Conservation (phyloP, 2,888 invertebrate genomes). For the Dasypolia templi region DNA sequence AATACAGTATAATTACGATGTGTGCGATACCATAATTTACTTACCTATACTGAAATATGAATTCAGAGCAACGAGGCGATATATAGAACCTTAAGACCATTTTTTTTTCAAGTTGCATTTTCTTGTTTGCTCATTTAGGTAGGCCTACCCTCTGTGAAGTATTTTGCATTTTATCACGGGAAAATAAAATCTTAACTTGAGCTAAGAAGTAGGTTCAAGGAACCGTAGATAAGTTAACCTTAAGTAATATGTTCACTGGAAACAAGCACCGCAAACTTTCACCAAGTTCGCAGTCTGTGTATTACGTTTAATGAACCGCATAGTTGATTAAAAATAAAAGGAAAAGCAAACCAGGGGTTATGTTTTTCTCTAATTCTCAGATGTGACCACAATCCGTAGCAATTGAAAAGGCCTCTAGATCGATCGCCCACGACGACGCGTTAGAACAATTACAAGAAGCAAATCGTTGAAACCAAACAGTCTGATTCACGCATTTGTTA, state of each 20-base stretch:
- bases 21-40: background rate
- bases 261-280: background rate
- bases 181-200: background rate
- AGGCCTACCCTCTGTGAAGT: background rate
- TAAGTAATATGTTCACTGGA: background rate
- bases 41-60: background rate
- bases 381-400: background rate
- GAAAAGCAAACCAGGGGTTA: background rate
- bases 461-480: constrained; percentile 5
- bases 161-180: background rate
- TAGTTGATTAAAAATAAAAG: background rate
- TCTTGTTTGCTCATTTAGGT: background rate
- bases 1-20: no score
- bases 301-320: constrained; percentile 4
- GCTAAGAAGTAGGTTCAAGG: background rate
- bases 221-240: background rate
- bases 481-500: constrained; percentile 17
- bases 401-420: background rate
- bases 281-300: background rate
- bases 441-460: constrained; percentile 4
- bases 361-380: background rate
- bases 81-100: background rate
- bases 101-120: background rate
- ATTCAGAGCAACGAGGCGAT: background rate
- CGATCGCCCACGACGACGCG: no score